Evolutionary conservation across 2,888 invertebrate genomes (phyloP).

Genomic region (Bembecia ichneumoniformis): DNA sequence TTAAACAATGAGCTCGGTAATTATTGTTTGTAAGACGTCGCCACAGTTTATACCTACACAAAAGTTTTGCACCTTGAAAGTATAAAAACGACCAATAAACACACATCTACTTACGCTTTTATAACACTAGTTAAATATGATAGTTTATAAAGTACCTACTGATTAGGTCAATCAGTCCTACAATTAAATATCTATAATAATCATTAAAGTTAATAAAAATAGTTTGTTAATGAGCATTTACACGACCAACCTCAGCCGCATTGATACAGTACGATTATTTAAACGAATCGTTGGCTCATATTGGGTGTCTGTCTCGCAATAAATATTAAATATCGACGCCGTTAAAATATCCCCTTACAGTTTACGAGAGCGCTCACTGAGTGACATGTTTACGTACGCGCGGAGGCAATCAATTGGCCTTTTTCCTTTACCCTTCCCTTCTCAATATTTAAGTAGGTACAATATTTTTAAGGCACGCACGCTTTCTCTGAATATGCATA

Average conservation of each 20-base stretch:
- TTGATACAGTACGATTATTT: constrained; percentile 29
- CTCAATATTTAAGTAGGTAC: no score
- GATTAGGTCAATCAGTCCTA: constrained; percentile 6
- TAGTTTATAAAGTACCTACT: no score
- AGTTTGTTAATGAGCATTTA: constrained; percentile 31
- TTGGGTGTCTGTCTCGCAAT: constrained; percentile 67
- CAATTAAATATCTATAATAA: constrained; percentile 10
- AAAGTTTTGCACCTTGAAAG: no score
- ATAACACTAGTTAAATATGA: no score
- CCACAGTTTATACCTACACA: no score
- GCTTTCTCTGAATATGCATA: constrained; percentile 38
- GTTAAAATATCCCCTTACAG: constrained; percentile 70
- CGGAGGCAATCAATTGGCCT: constrained; percentile 55
- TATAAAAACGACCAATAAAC: no score
- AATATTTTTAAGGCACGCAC: constrained; percentile 29
- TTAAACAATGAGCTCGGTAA: no score
- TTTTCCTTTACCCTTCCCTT: constrained; percentile 32
- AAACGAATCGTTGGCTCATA: constrained; percentile 63
- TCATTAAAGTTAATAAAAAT: constrained; percentile 7
- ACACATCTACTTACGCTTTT: no score
- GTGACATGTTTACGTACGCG: constrained; percentile 64
- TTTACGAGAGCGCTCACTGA: constrained; percentile 58
- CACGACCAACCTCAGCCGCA: neutral
- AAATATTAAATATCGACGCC: constrained; percentile 71
- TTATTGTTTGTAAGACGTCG: no score